Evolutionary conservation across 2,113 vertebrate genomes (phyloP).

Genomic region (Lucifuga dentata): DNA sequence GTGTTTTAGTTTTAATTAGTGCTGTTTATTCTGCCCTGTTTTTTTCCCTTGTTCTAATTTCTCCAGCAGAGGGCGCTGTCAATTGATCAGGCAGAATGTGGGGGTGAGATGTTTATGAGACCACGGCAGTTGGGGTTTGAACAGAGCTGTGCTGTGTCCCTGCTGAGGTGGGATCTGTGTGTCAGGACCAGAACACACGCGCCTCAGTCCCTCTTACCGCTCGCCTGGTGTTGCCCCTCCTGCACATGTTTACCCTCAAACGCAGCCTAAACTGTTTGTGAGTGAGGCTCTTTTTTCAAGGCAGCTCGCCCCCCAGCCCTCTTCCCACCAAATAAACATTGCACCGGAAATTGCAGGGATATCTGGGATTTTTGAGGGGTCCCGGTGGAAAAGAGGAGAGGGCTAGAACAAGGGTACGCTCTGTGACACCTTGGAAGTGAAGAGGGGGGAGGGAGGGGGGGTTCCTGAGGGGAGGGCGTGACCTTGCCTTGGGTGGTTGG

Average conservation of each 20-base stretch:
- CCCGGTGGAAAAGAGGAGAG: constrained; percentile 72
- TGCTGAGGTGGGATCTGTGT: constrained; percentile 70
- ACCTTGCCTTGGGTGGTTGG: constrained; percentile 53
- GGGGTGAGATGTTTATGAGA: constrained; percentile 56
- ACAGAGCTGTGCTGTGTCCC: constrained; percentile 75
- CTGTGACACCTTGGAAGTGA: constrained; percentile 77
- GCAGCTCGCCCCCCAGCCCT: constrained; percentile 40
- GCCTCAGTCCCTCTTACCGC: constrained; percentile 72
- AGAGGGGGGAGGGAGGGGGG: constrained; percentile 38
- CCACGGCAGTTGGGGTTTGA: constrained; percentile 59
- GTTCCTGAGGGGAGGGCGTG: constrained; percentile 47
- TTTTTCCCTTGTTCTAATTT: not conserved
- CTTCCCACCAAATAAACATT: constrained; percentile 82
- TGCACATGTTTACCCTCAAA: constrained; percentile 76
- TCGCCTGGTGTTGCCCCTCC: constrained; percentile 61
- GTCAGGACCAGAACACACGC: constrained; percentile 78
- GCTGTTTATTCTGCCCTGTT: not conserved
- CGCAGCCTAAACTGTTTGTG: constrained; percentile 76
- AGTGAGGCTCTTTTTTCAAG: constrained; percentile 74
- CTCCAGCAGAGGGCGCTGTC: constrained; percentile 61
- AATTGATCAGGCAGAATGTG: constrained; percentile 4
- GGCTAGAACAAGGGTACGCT: constrained; percentile 77
- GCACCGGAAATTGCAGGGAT: constrained; percentile 86
- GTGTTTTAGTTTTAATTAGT: not conserved
- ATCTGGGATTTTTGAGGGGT: constrained; percentile 85